Percentiles rank a stretch among this genome's conserved stretches.
phyloP scores from a whole-genome alignment of 2,888 invertebrate species.

The Drosophila robusta region DNA sequence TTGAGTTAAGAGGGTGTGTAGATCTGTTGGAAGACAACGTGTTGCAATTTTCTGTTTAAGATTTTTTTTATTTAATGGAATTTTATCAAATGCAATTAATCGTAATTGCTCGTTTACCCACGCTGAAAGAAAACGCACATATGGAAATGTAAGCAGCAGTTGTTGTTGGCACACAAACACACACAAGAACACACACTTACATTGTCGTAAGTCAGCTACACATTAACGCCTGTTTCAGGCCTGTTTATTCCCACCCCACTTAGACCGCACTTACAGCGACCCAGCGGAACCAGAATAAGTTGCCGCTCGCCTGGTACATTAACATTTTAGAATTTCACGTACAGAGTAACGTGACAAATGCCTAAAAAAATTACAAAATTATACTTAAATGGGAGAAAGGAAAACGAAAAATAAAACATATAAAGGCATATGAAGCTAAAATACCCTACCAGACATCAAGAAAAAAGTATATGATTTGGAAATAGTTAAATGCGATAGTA shows the following conservation, averaged over 20 bases:
- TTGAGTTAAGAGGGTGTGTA: background rate
- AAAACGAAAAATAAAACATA: slow-evolving; percentile 25
- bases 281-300: slow-evolving; percentile 54
- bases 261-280: slow-evolving; percentile 31
- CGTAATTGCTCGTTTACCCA: slow-evolving; percentile 71
- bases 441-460: background rate
- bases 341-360: slow-evolving; percentile 73
- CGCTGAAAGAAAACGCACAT: slow-evolving; percentile 27
- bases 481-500: too few species aligned
- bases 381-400: slow-evolving; percentile 57
- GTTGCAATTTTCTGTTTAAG: slow-evolving; percentile 45
- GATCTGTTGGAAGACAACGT: slow-evolving; percentile 7
- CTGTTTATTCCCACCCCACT: slow-evolving; percentile 6
- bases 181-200: slow-evolving; percentile 16
- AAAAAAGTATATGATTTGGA: background rate
- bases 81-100: slow-evolving; percentile 77
- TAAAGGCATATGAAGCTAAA: background rate
- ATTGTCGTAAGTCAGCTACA: slow-evolving; percentile 13
- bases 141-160: slow-evolving; percentile 26
- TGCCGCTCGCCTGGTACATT: slow-evolving; percentile 61
- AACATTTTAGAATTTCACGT: slow-evolving; percentile 54
- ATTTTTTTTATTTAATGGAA: slow-evolving; percentile 58
- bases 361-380: slow-evolving; percentile 57
- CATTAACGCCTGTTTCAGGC: slow-evolving; percentile 48
- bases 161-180: too few species aligned